Percentiles rank a stretch among this genome's conserved stretches.
Evolutionary conservation across 2,797 vertebrate species (phyloP).

Genomic region (Kryptolebias ocellatus): DNA sequence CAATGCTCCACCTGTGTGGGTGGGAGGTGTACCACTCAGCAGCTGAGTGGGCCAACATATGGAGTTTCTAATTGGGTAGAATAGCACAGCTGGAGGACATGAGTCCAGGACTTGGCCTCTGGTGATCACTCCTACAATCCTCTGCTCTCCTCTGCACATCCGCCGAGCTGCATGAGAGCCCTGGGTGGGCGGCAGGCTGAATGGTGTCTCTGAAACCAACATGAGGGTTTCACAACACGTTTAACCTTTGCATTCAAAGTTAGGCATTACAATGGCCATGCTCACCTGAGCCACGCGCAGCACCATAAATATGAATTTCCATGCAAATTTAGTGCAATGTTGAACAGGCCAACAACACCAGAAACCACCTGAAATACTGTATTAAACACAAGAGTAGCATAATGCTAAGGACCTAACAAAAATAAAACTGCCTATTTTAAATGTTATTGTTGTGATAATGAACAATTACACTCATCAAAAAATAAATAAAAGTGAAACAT

Average conservation of each 20-base stretch:
- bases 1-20: slow-evolving; percentile 69
- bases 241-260: neutral
- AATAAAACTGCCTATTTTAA: neutral
- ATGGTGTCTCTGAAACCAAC: slow-evolving; percentile 10
- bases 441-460: neutral
- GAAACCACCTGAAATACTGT: too few species aligned
- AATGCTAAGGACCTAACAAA: neutral
- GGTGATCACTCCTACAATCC: slow-evolving; percentile 78
- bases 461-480: too few species aligned
- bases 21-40: slow-evolving; percentile 68
- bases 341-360: neutral
- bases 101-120: slow-evolving; percentile 77
- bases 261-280: neutral
- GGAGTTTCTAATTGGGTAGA: slow-evolving; percentile 86
- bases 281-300: too few species aligned
- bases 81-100: slow-evolving; percentile 85
- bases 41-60: slow-evolving; percentile 81
- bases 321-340: too few species aligned
- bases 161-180: slow-evolving; percentile 8
- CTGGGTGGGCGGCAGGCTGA: slow-evolving; percentile 5
- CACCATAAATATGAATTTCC: too few species aligned
- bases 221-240: slow-evolving; percentile 6
- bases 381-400: neutral
- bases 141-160: slow-evolving; percentile 56
- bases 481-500: too few species aligned